Percentiles rank a stretch among this genome's conserved stretches.
Evolutionary conservation across 2,888 invertebrate genomes (phyloP).

Genomic region (Andrena minutula): DNA sequence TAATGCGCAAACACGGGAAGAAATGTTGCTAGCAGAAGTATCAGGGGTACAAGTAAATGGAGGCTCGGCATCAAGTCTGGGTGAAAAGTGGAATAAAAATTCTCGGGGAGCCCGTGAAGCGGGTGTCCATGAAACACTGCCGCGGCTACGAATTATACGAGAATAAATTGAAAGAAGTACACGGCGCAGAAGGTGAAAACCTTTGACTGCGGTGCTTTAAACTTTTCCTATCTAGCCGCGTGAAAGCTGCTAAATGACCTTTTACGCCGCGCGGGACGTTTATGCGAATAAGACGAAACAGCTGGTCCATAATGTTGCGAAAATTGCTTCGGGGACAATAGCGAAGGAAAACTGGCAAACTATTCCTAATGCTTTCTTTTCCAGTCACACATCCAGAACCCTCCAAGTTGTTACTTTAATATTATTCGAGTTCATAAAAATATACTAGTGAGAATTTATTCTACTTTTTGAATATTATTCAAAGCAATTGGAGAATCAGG

Average conservation of each 20-base stretch:
- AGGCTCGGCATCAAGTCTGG: constrained; percentile 4
- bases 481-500: no score
- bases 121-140: constrained; percentile 6
- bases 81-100: constrained; percentile 23
- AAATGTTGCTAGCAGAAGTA: background rate
- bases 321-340: background rate
- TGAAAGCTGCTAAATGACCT: constrained; percentile 20
- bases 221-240: constrained; percentile 27
- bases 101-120: background rate
- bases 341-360: background rate
- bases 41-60: background rate
- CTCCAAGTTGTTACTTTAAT: background rate
- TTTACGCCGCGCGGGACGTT: constrained; percentile 7
- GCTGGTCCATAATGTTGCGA: background rate
- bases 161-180: constrained; percentile 39
- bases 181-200: constrained; percentile 5
- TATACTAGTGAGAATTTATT: no score
- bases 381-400: background rate
- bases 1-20: background rate
- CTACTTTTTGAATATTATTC: no score
- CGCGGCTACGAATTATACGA: background rate
- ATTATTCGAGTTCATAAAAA: no score
- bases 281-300: constrained; percentile 25
- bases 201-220: constrained; percentile 33
- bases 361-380: background rate